phyloP scores from a whole-genome alignment of 2,797 vertebrate species.

The Craterocephalus amniculus region DNA sequence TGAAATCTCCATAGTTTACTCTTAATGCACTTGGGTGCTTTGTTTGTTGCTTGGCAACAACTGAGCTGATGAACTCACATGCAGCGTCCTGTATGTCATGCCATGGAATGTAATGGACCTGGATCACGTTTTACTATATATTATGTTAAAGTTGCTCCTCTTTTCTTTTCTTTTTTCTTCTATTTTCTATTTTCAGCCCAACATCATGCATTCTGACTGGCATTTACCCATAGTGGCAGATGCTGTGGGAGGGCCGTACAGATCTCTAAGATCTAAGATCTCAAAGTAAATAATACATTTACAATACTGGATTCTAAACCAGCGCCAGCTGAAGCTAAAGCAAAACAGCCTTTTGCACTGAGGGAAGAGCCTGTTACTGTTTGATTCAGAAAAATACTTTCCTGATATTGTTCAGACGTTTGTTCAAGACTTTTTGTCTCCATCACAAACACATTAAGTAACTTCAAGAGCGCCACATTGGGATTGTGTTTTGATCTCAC shows the following conservation, averaged over 20 bases:
- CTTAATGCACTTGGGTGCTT: background rate
- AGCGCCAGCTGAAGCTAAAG: no score
- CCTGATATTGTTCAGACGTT: background rate
- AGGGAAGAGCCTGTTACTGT: background rate
- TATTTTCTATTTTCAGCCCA: no score
- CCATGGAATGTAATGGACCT: no score
- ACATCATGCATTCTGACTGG: no score
- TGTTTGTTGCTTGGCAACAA: constrained; percentile 1
- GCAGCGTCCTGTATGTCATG: background rate
- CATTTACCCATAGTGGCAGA: no score
- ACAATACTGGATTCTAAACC: no score
- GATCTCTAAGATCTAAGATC: no score
- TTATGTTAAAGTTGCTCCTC: no score
- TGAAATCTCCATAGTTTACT: background rate
- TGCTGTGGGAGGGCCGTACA: no score
- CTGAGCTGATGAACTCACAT: background rate
- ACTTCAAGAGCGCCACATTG: background rate
- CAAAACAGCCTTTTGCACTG: background rate
- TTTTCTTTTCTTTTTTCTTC: no score
- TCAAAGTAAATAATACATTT: no score
- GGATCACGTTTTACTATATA: no score
- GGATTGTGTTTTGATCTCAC: background rate
- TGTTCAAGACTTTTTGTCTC: background rate
- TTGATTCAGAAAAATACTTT: background rate
- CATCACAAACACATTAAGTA: background rate